Base-by-base conservation (phyloP, 2,113 vertebrate genomes). In the Bujurquina vittata region DNA sequence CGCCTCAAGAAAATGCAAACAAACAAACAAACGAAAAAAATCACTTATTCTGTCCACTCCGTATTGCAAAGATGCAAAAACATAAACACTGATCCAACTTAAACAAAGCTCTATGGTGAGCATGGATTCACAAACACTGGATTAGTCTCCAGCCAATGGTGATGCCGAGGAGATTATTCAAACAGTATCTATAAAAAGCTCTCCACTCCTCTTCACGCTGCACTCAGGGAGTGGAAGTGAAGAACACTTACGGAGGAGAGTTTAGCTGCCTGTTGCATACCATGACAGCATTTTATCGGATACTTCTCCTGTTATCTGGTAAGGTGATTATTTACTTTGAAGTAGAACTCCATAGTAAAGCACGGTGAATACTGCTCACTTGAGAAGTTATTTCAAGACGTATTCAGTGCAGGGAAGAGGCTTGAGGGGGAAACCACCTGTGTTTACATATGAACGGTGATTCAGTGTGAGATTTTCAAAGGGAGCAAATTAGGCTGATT, bases 291-390 rank as follows among this genome's bases (percentile, higher is more conserved):
- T 84, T 95, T 81, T 84, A 83, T 81, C 22, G 86, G 62, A 86
- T 90, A 29, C 80, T 95, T 77, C 88, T 96, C 20, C 82, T 96
- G 8, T 72, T 96, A 5, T 91, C 90, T 89, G 95, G 95, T 96
- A 82, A 93, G 94, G 59, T 35, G n/a, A 58, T 77, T 10, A 12
- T 76, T 84, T 37, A 26, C n/a, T 80, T 54, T 77, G 7, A 60
- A 31, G 37, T 57, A 37, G 26, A 63, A 29, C 18, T 76, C 10
- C 29, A 26, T 31, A 12, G 26, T 26, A 35, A 75, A 3, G 33
- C 73, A 46, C 29, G 29, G 22, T 29, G 63, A 49, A 10, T 18
- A 23, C 35, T 54, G 0, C 1, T 67, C 0, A 4, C 52, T 72
- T 43, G 5, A 80, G 17, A 46, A 56, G 33, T 46, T 12, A 54